phyloP scores from a whole-genome alignment of 2,113 vertebrate genomes.

The Hippoglossus stenolepis region DNA sequence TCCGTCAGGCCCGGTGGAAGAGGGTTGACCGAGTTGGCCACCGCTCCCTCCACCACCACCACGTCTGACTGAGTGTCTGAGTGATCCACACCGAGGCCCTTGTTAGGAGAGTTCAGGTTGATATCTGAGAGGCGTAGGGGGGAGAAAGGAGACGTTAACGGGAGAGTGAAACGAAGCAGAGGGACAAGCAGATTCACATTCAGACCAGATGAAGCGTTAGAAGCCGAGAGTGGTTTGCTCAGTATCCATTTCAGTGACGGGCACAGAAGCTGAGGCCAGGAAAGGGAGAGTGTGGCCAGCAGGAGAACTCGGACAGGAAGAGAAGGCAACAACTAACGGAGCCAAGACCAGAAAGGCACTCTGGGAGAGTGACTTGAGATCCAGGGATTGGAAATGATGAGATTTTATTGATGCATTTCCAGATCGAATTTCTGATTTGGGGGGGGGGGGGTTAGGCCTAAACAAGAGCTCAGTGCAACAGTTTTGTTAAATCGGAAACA shows the following conservation, averaged over 20 bases:
- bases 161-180: not conserved
- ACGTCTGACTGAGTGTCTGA: slow-evolving; percentile 85
- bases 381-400: no score
- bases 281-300: not conserved
- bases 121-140: slow-evolving; percentile 86
- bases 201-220: not conserved
- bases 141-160: not conserved
- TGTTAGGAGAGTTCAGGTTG: slow-evolving; percentile 98
- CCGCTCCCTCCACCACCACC: slow-evolving; percentile 83
- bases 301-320: slow-evolving; percentile 41
- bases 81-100: slow-evolving; percentile 83
- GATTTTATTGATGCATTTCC: no score
- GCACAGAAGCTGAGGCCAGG: not conserved
- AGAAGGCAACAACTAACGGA: slow-evolving; percentile 23
- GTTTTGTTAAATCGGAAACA: no score
- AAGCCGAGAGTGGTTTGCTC: slow-evolving; percentile 14
- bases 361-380: not conserved
- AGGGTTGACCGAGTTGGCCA: slow-evolving; percentile 58
- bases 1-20: slow-evolving; percentile 86
- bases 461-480: no score
- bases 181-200: not conserved
- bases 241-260: slow-evolving; percentile 7
- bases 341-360: not conserved
- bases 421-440: no score
- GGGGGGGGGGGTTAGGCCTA: no score